A percentile compares a stretch with the other conserved stretches of the same genome.
These are phyloP conservation scores for Leptopilina myrica DNA, from an alignment of 2,888 invertebrate species.

Conservation along the genomic window DNA sequence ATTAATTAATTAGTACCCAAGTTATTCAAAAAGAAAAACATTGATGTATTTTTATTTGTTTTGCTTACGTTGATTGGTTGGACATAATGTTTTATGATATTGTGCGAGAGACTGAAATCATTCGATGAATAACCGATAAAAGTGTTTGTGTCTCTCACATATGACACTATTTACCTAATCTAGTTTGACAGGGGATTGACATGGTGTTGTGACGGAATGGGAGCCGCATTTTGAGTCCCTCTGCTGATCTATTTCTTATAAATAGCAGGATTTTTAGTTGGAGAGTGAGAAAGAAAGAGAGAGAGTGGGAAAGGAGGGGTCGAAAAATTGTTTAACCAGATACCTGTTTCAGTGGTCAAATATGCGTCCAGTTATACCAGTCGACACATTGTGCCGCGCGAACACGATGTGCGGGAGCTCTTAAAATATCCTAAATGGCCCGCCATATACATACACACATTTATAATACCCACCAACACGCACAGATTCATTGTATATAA, in stretches of 20 bases:
- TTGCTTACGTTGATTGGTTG: no score
- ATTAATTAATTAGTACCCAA: no score
- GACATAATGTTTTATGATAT: no score
- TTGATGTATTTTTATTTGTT: no score
- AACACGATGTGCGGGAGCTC: conserved; percentile 23
- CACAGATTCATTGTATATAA: conserved; percentile 53
- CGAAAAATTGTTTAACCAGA: conserved; percentile 42
- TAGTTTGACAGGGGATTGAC: conserved; percentile 71
- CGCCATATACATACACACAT: neutral
- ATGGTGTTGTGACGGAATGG: conserved; percentile 67
- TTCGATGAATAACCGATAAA: neutral
- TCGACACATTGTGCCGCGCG: conserved; percentile 2
- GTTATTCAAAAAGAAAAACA: no score
- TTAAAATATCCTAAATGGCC: conserved; percentile 31
- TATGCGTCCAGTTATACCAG: neutral
- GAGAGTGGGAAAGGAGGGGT: conserved; percentile 49
- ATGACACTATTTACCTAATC: conserved; percentile 68
- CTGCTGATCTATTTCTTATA: conserved; percentile 67
- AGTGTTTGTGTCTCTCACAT: conserved; percentile 48
- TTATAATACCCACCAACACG: no score
- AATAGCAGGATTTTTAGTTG: conserved; percentile 44
- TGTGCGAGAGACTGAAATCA: no score
- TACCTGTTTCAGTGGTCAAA: conserved; percentile 40
- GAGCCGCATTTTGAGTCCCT: conserved; percentile 44
- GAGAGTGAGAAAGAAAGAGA: no score